Percentiles rank a stretch among this genome's conserved stretches.
Conservation (phyloP, 2,113 vertebrate genomes). For the Chloroceryle aenea region DNA sequence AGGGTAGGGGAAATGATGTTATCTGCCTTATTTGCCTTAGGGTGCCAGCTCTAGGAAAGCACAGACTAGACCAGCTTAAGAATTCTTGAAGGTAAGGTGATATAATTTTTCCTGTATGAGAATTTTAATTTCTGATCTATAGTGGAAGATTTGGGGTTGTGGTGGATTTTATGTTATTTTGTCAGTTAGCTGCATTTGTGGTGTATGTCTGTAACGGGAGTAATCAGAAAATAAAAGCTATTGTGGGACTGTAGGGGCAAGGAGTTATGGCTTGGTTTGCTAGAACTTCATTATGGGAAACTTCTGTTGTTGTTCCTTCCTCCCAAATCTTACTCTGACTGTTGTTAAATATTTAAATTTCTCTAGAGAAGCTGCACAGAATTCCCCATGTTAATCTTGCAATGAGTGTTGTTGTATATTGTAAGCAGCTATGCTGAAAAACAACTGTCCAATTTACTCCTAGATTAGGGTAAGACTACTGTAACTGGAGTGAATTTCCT, state of each 20-base stretch:
- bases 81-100: background rate
- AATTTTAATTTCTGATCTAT: fast-evolving
- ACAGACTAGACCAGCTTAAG: fast-evolving
- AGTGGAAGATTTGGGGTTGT: fast-evolving
- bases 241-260: fast-evolving
- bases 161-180: fast-evolving
- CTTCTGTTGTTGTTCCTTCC: fast-evolving
- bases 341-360: background rate
- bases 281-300: background rate
- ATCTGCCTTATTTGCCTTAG: fast-evolving
- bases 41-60: fast-evolving
- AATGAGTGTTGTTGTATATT: background rate
- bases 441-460: background rate
- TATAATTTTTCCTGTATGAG: background rate
- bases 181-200: background rate
- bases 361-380: fast-evolving
- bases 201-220: background rate
- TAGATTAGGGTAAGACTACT: background rate
- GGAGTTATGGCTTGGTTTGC: background rate
- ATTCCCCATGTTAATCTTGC: fast-evolving
- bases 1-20: fast-evolving
- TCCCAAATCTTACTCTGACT: background rate
- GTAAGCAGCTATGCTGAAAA: background rate
- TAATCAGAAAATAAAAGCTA: background rate
- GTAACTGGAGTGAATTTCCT: background rate